Evolutionary conservation across 2,888 invertebrate species (phyloP).

Genomic region (Dysmachus trigonus): DNA sequence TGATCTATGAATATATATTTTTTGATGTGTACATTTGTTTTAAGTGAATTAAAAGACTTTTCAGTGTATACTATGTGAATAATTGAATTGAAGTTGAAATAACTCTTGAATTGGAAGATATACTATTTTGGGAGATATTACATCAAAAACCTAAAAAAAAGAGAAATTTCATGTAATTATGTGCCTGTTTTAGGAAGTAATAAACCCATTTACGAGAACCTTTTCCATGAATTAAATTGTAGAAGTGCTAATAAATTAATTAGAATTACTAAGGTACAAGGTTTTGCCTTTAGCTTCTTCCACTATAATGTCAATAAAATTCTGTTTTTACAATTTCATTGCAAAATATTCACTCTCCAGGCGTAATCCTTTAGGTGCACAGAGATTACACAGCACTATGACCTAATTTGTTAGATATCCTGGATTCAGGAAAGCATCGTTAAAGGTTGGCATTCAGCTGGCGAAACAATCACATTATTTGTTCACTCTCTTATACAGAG

Average conservation of each 20-base stretch:
- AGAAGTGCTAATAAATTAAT: neutral
- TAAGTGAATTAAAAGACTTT: neutral
- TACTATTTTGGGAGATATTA: no score
- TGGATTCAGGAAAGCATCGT: neutral
- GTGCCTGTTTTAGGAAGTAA: neutral
- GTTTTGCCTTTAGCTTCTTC: neutral
- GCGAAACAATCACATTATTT: neutral
- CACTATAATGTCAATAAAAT: neutral
- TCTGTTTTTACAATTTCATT: neutral
- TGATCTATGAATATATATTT: neutral
- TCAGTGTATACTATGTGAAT: neutral
- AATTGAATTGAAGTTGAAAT: neutral
- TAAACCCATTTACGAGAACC: neutral
- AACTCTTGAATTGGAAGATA: neutral
- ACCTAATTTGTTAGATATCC: neutral
- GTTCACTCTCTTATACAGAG: neutral
- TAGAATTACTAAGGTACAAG: neutral
- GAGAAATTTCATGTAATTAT: no score
- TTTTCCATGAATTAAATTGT: neutral
- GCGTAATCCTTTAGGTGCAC: neutral
- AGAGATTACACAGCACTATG: neutral
- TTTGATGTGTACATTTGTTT: neutral
- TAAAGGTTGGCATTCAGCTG: neutral
- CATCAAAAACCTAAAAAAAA: no score
- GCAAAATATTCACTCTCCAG: neutral